Evolutionary conservation across 2,113 vertebrate genomes (phyloP).

Genomic region (Semicossyphus pulcher): DNA sequence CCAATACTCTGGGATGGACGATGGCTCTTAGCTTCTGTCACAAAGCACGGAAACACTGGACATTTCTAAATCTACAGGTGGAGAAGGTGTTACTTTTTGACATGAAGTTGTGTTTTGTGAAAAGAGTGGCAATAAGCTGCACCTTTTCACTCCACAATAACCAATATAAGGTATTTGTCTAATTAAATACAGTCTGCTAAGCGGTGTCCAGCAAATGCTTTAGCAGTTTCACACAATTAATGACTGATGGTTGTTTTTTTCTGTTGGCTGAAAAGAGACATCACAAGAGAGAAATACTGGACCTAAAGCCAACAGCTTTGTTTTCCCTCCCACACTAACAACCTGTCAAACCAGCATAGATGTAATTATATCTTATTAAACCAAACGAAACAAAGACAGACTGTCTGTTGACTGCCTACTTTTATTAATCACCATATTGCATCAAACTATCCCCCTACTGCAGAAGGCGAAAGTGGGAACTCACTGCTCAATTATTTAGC

Average conservation of each 20-base stretch:
- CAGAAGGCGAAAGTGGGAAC: slow-evolving; percentile 28
- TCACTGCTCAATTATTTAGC: slow-evolving; percentile 54
- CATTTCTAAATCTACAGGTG: too few relatives aligned
- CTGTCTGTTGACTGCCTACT: background rate
- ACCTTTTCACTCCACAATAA: too few relatives aligned
- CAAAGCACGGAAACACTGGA: too few relatives aligned
- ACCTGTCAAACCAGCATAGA: background rate
- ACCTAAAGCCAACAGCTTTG: background rate
- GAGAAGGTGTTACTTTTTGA: too few relatives aligned
- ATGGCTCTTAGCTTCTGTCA: too few relatives aligned
- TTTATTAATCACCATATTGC: background rate
- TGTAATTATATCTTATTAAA: background rate
- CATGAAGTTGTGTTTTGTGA: too few relatives aligned
- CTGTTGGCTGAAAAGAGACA: background rate
- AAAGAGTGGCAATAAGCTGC: too few relatives aligned
- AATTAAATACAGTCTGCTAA: background rate
- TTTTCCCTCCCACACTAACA: background rate
- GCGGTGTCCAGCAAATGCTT: background rate
- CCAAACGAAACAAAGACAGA: background rate
- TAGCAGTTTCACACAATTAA: background rate
- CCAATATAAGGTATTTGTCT: too few relatives aligned
- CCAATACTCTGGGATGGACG: too few relatives aligned
- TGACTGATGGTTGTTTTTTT: background rate
- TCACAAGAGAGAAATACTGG: background rate
- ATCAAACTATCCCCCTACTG: background rate